Base-by-base conservation (phyloP, 2,888 invertebrate genomes). In the Catocala fraxini region DNA sequence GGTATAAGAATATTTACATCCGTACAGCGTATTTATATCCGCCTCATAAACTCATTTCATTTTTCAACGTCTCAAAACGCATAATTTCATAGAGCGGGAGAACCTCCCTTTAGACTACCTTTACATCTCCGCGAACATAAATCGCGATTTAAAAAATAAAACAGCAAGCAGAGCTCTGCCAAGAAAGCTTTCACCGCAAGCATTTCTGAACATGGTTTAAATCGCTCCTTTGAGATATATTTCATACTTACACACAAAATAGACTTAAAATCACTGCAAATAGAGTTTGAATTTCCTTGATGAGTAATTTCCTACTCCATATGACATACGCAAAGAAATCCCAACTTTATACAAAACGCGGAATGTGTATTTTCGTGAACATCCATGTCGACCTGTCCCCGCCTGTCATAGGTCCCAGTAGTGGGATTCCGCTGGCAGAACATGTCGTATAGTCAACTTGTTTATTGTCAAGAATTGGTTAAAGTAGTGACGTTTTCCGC, bases 111-210 rank as follows among this genome's bases (percentile, higher is more conserved):
- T 68, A 74, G 70, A 77, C 73, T 76, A 76, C 80, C 76, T 76
- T 73, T 74, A 77, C 79, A 81, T 85, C 82, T 82, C 69, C 74
- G 67, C 71, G 73, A 77, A 85, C 83, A 89, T 90, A 90, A 88
- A 90, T 91, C 87, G 86, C 86, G 85, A 89, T 90, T 91, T 69
- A 88, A 87, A 89, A 91, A 90, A 88, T 88, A 89, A 88, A 89
- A 86, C 82, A 78, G 83, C 84, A 83, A 87, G 85, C 87, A 86
- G 88, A 88, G 85, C 85, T 85, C 79, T 87, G 88, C 89, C 89
- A 90, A 90, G 90, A 89, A 90, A 89, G 89, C 91, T 90, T 90
- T 90, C 89, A 87, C 88, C 88, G 84, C 89, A 81, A 89, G 83
- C 89, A 86, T 89, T 87, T 85, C 84, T 80, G 86, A 88, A 89